Conservation (phyloP, 1,140 invertebrate species). For the Pogonognathellus flavescens region DNA sequence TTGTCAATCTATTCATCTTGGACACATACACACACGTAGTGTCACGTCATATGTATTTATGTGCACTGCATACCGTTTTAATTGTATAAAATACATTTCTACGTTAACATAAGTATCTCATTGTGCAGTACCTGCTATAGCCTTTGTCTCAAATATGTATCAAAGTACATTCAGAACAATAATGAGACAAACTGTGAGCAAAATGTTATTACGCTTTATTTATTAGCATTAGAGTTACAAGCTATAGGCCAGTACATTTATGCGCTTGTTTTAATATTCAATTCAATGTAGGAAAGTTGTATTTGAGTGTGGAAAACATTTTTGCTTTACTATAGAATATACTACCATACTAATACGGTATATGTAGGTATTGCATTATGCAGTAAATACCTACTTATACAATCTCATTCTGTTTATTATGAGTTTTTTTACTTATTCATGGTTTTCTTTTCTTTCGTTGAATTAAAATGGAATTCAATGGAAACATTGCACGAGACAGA, state of each 20-base stretch:
- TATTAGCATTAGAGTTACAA: too few relatives aligned
- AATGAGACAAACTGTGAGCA: too few relatives aligned
- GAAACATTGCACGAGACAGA: conserved; percentile 24
- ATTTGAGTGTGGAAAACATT: background rate
- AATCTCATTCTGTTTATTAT: conserved; percentile 7
- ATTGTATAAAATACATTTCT: too few relatives aligned
- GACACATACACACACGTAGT: too few relatives aligned
- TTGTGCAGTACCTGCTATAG: too few relatives aligned
- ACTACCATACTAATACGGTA: background rate
- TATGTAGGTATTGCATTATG: background rate
- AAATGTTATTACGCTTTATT: too few relatives aligned
- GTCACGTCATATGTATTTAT: too few relatives aligned
- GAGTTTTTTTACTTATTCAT: conserved; percentile 39
- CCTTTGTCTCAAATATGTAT: too few relatives aligned
- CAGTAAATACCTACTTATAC: background rate
- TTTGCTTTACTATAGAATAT: background rate
- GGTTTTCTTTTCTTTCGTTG: conserved; percentile 21
- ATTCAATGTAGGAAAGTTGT: too few relatives aligned
- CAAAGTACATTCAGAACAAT: too few relatives aligned
- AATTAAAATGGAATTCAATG: conserved; percentile 28
- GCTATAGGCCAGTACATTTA: background rate
- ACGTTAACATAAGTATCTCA: too few relatives aligned
- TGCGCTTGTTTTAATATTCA: background rate
- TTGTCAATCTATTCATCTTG: background rate
- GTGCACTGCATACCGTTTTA: too few relatives aligned